Base-by-base conservation (phyloP, 2,888 invertebrate species). In the Antitype chi region DNA sequence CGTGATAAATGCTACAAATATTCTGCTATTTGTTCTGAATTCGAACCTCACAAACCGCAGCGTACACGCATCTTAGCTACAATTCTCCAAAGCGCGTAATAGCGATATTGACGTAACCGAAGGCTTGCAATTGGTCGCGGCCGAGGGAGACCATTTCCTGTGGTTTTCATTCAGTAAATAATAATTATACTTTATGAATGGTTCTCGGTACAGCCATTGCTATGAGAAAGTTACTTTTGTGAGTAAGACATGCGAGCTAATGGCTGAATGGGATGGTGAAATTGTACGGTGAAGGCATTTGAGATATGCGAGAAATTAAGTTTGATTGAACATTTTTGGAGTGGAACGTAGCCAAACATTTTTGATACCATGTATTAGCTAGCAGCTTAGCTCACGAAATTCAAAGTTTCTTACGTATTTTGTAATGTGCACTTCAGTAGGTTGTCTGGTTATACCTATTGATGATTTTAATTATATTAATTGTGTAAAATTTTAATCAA, bases 161-260 rank as follows among this genome's bases (percentile, higher is more conserved):
- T 90, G 92, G 90, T 91, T 92, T 88, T 89, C 90, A 89, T 90
- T 90, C 90, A 89, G 84, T 90, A 91, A 91, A 92, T 88, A 90
- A 90, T 91, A 91, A 92, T 90, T 89, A 91, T 89, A 85, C 87
- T 89, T 90, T 90, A 90, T 89, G 90, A 89, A 91, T 89, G 89
- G 87, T 85, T 80, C 83, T 85, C 59, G 83, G 82, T 85, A 83
- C 66, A 77, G 81, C 82, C 80, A 86, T 86, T 85, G 88, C 87
- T 88, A 88, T 88, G 90, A 89, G 92, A 92, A 92, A 92, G 90
- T 89, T 85, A 89, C 88, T 89, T 88, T 87, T 83, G 72, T 74
- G 64, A 67, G 67, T 74, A 68, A 25, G 43, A 73, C 79, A 76
- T 74, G 70, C 78, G 67, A 83, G 75, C 63, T 25, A 84, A 73